Percentiles rank a stretch among this genome's conserved stretches.
Evolutionary conservation across 2,888 invertebrate species (phyloP).

Genomic region (Drosophila mimetica): DNA sequence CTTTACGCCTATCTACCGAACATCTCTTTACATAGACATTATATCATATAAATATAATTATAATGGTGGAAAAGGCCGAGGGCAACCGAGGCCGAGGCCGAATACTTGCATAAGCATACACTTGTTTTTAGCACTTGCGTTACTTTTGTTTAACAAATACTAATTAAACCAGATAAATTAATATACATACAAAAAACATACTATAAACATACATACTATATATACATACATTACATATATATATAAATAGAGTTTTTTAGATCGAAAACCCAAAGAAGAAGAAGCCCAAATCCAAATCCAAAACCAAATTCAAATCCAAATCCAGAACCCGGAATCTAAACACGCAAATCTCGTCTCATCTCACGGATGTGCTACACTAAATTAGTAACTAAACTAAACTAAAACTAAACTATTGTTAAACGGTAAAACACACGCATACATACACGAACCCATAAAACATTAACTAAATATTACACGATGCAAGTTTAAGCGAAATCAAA

Average conservation of each 20-base stretch:
- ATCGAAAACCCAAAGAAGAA: slow-evolving; percentile 26
- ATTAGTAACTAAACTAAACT: slow-evolving; percentile 63
- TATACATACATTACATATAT: slow-evolving; percentile 34
- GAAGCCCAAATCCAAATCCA: slow-evolving; percentile 14
- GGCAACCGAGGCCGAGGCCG: slow-evolving; percentile 28
- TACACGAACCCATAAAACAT: slow-evolving; percentile 30
- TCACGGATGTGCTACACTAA: slow-evolving; percentile 52
- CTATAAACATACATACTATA: slow-evolving; percentile 48
- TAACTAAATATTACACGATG: slow-evolving; percentile 37
- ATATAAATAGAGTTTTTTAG: slow-evolving; percentile 47
- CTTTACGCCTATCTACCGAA: slow-evolving; percentile 64
- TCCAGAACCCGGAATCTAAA: slow-evolving; percentile 11
- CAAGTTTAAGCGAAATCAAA: slow-evolving; percentile 26
- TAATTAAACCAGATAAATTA: slow-evolving; percentile 28
- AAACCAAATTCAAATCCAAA: slow-evolving; percentile 3
- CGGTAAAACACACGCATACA: slow-evolving; percentile 30
- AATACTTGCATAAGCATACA: slow-evolving; percentile 44
- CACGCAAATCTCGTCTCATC: slow-evolving; percentile 53
- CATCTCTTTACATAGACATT: slow-evolving; percentile 51
- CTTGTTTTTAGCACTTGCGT: slow-evolving; percentile 69
- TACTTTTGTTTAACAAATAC: slow-evolving; percentile 60
- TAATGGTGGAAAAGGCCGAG: slow-evolving; percentile 20
- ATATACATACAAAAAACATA: slow-evolving; percentile 40
- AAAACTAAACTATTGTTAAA: slow-evolving; percentile 50
- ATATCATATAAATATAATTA: slow-evolving; percentile 51